A percentile compares a stretch with the other conserved stretches of the same genome.
Conservation (phyloP, 1,140 invertebrate species). For the Parasteatoda tepidariorum region DNA sequence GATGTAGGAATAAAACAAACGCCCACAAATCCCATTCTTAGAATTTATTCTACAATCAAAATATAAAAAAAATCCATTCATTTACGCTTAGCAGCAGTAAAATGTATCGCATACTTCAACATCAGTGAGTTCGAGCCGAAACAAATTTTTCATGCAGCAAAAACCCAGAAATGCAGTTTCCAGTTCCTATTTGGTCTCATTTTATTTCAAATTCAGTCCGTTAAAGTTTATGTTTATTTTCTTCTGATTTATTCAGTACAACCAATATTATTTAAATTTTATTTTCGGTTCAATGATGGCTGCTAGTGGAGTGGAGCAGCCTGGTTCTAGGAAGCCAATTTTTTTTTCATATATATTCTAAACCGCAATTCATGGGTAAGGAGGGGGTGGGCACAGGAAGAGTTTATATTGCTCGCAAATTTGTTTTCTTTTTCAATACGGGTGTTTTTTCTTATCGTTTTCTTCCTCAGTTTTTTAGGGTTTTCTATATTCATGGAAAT, state of each 20-base stretch:
- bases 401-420: constrained; percentile 51
- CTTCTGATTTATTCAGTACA: constrained; percentile 51
- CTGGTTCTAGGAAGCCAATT: background rate
- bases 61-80: background rate
- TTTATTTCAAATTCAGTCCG: constrained; percentile 51
- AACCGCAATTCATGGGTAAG: constrained; percentile 2
- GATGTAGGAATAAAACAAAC: background rate
- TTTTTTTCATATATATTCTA: constrained; percentile 24
- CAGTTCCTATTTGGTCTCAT: constrained; percentile 49
- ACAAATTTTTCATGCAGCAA: background rate
- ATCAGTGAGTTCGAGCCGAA: background rate
- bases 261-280: constrained; percentile 59
- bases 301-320: background rate
- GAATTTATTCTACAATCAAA: background rate
- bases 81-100: background rate
- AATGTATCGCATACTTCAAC: background rate
- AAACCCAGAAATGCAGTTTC: constrained; percentile 34
- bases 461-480: background rate
- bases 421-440: constrained; percentile 29
- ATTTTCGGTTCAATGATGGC: constrained; percentile 38
- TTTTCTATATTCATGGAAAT: background rate
- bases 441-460: background rate
- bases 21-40: background rate
- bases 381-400: constrained; percentile 7
- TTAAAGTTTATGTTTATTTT: constrained; percentile 57